Evolutionary conservation across 2,888 invertebrate species (phyloP).

Genomic region (Abscondita cerata): DNA sequence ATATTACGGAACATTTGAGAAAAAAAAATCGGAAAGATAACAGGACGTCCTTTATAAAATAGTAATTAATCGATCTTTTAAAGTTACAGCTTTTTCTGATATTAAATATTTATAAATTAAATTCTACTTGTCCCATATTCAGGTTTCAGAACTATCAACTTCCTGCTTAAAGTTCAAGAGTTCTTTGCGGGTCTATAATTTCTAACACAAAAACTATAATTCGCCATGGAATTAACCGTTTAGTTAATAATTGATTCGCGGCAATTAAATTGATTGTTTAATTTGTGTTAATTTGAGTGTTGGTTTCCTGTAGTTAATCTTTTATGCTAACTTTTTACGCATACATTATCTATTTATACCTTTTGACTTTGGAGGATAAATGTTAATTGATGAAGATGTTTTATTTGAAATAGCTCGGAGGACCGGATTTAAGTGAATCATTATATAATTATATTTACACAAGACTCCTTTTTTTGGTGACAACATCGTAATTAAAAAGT

Average conservation of each 20-base stretch:
- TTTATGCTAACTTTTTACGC: no score
- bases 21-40: conserved; percentile 23
- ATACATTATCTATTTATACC: no score
- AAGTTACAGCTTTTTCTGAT: not conserved
- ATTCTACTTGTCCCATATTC: not conserved
- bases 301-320: not conserved
- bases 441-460: no score
- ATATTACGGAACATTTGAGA: conserved; percentile 17
- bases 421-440: no score
- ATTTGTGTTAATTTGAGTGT: conserved; percentile 5
- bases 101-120: conserved; percentile 28
- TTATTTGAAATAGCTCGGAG: no score
- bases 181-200: not conserved
- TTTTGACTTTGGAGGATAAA: no score
- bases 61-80: conserved; percentile 25
- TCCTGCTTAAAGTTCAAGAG: conserved; percentile 12
- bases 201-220: conserved; percentile 10
- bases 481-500: no score
- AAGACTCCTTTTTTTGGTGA: no score
- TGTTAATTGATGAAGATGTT: no score
- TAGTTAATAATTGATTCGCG: conserved; percentile 14
- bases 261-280: conserved; percentile 20
- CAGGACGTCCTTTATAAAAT: conserved; percentile 25
- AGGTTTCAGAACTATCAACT: conserved; percentile 12
- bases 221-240: not conserved